A percentile compares a stretch with the other conserved stretches of the same genome.
Conservation (phyloP, 2,113 vertebrate species). For the Morone chrysops region DNA sequence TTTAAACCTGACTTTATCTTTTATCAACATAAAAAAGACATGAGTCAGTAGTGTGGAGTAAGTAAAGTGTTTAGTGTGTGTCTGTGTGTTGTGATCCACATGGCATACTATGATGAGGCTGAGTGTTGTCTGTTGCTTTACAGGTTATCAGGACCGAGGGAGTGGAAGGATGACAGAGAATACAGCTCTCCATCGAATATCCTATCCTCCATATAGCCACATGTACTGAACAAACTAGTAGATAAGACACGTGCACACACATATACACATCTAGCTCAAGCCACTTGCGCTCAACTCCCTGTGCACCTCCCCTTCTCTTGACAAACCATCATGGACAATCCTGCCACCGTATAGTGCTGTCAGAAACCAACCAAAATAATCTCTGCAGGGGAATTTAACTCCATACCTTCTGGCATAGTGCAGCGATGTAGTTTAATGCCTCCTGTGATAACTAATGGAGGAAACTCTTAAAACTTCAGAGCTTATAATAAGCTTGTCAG, state of each 20-base stretch:
- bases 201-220: slow-evolving; percentile 41
- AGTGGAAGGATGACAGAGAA: slow-evolving; percentile 39
- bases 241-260: slow-evolving; percentile 42
- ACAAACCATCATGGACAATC: slow-evolving; percentile 78
- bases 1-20: not conserved
- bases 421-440: slow-evolving; percentile 83
- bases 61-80: not conserved
- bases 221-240: slow-evolving; percentile 44
- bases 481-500: slow-evolving; percentile 90
- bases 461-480: slow-evolving; percentile 88
- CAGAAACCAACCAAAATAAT: slow-evolving; percentile 83
- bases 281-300: slow-evolving; percentile 38
- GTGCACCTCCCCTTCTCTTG: slow-evolving; percentile 65
- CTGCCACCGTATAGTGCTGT: slow-evolving; percentile 78
- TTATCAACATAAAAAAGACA: not conserved
- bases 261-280: slow-evolving; percentile 37
- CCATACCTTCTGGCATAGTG: slow-evolving; percentile 82
- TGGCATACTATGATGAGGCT: slow-evolving; percentile 15
- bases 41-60: not conserved
- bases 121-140: slow-evolving; percentile 23
- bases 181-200: slow-evolving; percentile 42
- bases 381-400: slow-evolving; percentile 85
- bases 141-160: slow-evolving; percentile 37
- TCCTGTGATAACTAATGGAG: slow-evolving; percentile 86
- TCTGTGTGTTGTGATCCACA: not conserved